Base-by-base conservation (phyloP, 1,140 invertebrate genomes). In the Lineus longissimus region DNA sequence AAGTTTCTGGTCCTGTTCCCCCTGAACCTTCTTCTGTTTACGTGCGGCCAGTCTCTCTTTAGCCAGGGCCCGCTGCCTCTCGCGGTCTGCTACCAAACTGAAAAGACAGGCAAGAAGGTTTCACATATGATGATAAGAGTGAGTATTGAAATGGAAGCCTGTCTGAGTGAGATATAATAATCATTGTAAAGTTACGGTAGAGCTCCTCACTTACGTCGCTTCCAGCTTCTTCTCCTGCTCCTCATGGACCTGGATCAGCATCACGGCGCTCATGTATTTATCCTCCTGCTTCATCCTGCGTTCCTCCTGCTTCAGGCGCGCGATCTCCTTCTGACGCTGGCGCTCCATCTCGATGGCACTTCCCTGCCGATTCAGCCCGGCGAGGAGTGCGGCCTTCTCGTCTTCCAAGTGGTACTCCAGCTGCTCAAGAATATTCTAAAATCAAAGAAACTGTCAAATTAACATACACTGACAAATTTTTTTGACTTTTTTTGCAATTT, bases 381-480 rank as follows among this genome's bases (percentile, higher is more conserved):
- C 55, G 27, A 79, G 59, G 19, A 79, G 65, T 6, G 68, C 67
- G 19, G 61, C 70, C 51, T 75, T 77, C 59, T 77, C 77, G 36
- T 72, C 74, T 45, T 79, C 77, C 62, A 73, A 75, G 47, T 74
- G 71, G 23, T 61, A 64, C 56, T 75, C 62, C 11, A 79, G 70
- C 43, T 73, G 65, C 11, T 76, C 71, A 22, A 79, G 67, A 25
- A 79, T 70, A 62, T 76, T 77, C 77, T 79, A 47, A 2, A 67
- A 68, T 17, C 56, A 30, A 2, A 57, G 33, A 36, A 36, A 36
- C 33, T 36, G 33, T 36, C 33, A 36, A 36, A 36, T 15, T n/a
- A n/a, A n/a, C n/a, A n/a, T n/a, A n/a, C n/a, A n/a, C n/a, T n/a
- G n/a, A n/a, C n/a, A n/a, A n/a, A n/a, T n/a, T n/a, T n/a, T n/a